phyloP scores from a whole-genome alignment of 37 sponge, comb jelly and placozoan genomes.

The Corticium candelabrum region DNA sequence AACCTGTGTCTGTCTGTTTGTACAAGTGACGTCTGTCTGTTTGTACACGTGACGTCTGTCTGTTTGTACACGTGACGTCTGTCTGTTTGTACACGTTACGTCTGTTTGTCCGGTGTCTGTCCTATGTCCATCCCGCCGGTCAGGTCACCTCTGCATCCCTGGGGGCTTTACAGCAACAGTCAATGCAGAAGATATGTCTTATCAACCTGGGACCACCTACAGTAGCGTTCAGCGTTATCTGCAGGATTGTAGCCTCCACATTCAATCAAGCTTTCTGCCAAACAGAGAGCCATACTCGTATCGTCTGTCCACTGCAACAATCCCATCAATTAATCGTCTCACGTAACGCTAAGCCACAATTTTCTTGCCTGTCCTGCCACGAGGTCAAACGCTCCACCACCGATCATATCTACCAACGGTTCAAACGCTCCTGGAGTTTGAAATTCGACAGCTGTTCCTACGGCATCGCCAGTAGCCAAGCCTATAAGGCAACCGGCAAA shows the following conservation, averaged over 20 bases:
- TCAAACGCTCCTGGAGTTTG: slow-evolving; percentile 64
- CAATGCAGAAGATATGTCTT: not conserved
- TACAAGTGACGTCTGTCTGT: too few species aligned
- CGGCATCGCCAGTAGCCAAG: slow-evolving; percentile 79
- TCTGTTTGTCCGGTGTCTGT: too few species aligned
- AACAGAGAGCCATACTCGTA: slow-evolving; percentile 81
- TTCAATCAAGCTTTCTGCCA: slow-evolving; percentile 82
- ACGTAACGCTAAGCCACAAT: too few species aligned
- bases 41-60: too few species aligned
- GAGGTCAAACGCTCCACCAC: slow-evolving; percentile 72
- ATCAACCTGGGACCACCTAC: slow-evolving; percentile 66
- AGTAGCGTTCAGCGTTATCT: slow-evolving; percentile 52
- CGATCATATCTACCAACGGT: slow-evolving; percentile 57
- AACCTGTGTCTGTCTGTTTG: too few species aligned
- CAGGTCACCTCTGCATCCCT: not conserved
- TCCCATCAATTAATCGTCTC: too few species aligned
- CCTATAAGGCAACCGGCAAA: slow-evolving; percentile 48
- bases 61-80: too few species aligned
- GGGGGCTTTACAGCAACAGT: too few species aligned
- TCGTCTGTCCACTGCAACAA: slow-evolving; percentile 90
- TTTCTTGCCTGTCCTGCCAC: slow-evolving; percentile 68
- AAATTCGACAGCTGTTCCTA: slow-evolving; percentile 73
- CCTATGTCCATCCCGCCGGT: too few species aligned
- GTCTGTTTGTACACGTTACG: too few species aligned
- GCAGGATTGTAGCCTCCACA: slow-evolving; percentile 60